Percentiles rank a stretch among this genome's conserved stretches.
Evolutionary conservation across 1,140 invertebrate species (phyloP).

Genomic region (Drosophila kikkawai): DNA sequence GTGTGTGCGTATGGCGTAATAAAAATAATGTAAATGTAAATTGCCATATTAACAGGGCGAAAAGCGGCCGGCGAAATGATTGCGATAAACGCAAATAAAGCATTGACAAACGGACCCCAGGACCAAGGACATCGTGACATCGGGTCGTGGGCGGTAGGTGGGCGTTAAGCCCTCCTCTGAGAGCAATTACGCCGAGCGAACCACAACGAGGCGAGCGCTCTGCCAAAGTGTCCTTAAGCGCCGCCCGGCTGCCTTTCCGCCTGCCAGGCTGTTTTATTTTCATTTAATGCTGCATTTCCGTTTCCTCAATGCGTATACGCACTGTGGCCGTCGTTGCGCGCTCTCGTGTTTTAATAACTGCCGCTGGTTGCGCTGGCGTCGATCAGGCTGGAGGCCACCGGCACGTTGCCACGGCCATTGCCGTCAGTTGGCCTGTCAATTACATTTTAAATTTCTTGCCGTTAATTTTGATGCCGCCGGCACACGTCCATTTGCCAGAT

Average conservation of each 20-base stretch:
- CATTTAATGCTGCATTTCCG: conserved; percentile 80
- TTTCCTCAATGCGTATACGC: conserved; percentile 71
- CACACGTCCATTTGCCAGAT: conserved; percentile 30
- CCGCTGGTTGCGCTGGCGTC: conserved; percentile 27
- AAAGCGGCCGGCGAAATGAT: conserved; percentile 66
- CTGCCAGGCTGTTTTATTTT: conserved; percentile 61
- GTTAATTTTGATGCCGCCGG: conserved; percentile 75
- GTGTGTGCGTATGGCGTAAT: conserved; percentile 34
- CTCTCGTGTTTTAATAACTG: conserved; percentile 75
- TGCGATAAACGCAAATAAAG: conserved; percentile 78
- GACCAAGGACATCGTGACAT: conserved; percentile 21
- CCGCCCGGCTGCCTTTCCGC: conserved; percentile 8
- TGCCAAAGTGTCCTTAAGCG: conserved; percentile 61
- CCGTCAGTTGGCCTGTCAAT: conserved; percentile 77
- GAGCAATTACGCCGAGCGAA: conserved; percentile 73
- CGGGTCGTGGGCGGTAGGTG: background rate
- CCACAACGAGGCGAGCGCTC: conserved; percentile 37
- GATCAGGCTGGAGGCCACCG: conserved; percentile 37
- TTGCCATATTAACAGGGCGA: conserved; percentile 75
- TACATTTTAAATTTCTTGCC: conserved; percentile 80
- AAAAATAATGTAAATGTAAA: conserved; percentile 83
- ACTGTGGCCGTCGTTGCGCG: conserved; percentile 23
- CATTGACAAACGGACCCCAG: conserved; percentile 65
- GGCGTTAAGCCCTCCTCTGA: conserved; percentile 67
- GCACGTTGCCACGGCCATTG: conserved; percentile 24